Base-by-base conservation (phyloP, 2,797 vertebrate species). In the Pseudochromis fuscus region DNA sequence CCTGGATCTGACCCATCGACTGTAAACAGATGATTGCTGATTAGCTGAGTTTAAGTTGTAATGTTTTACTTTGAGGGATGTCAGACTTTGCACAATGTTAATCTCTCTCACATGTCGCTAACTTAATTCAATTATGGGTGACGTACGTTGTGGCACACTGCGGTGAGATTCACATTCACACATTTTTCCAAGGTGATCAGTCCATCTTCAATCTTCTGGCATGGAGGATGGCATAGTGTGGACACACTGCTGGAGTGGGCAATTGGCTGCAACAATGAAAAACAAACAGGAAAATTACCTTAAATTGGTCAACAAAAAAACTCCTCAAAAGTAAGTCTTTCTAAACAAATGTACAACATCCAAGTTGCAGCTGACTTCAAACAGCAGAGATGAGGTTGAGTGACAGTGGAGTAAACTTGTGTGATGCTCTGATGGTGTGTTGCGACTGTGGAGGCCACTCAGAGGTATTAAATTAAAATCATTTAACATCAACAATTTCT, bases 111-210 rank as follows among this genome's bases (percentile, higher is more conserved):
- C 18, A 30, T 24, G 18, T 27, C 7, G 2, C 37, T 16, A 19
- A 6, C 18, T 61, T 37, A 37, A 12, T 37, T 13, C 8, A 5
- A 11, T 1, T 11, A 11, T 33, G 13, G 0, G 24, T 11, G 3
- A 79, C 79, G 7, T 69, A 90, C 91, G 0, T 44, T 2, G 0
- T 0, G 0, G 44, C 81, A 90, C 10, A 66, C 35, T 1, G 30
- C 1, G 3, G 9, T 30, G 0, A 53, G 18, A 2, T 40, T 79
- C 0, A 86, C 12, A 1, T 79, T 49, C 0, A n/a, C 11, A 18
- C 92, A 93, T 0, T 0, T 0, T 0, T 18, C 37, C 40, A 93
- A 37, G 1, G 0, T 1, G 28, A 93, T 83, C 21, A 0, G 4
- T 7, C 60, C 76, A 0, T 0, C 1, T 3, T 7, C 5, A 0